phyloP scores from a whole-genome alignment of 1,140 invertebrate genomes.

The Drosophila azteca region DNA sequence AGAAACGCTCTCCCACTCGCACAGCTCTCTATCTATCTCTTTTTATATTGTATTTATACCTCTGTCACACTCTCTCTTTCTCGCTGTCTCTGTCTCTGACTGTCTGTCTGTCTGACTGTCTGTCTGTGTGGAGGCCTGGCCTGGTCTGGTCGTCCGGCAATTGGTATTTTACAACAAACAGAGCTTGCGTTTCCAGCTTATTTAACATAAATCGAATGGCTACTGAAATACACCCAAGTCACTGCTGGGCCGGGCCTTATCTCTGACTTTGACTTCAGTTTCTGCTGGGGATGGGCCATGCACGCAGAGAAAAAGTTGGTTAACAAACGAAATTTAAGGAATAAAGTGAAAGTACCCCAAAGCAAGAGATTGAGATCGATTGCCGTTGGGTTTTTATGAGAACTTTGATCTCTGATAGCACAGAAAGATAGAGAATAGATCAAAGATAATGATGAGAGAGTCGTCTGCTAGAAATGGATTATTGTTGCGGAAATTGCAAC shows the following conservation, averaged over 20 bases:
- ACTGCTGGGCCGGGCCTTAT: slow-evolving; percentile 24
- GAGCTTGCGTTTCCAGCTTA: slow-evolving; percentile 71
- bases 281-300: slow-evolving; percentile 23
- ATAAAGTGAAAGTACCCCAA: too few species aligned
- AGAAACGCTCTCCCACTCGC: slow-evolving; percentile 13
- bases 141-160: slow-evolving; percentile 31
- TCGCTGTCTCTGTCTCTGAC: slow-evolving; percentile 11
- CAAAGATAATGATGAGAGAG: too few species aligned
- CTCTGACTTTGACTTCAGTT: slow-evolving; percentile 37
- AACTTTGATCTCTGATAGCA: too few species aligned
- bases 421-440: too few species aligned
- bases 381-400: too few species aligned
- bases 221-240: slow-evolving; percentile 71
- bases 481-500: too few species aligned
- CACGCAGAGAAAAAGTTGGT: slow-evolving; percentile 15
- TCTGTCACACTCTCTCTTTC: not conserved
- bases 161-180: slow-evolving; percentile 82
- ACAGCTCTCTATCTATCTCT: not conserved
- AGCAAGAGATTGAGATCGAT: too few species aligned
- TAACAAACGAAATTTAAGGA: not conserved
- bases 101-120: slow-evolving; percentile 7
- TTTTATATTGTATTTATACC: not conserved
- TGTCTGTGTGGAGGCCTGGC: not conserved
- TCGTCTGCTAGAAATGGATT: too few species aligned
- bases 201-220: slow-evolving; percentile 82